Evolutionary conservation across 2,888 invertebrate genomes (phyloP), one percentile per base, ranked within the genome.

Genomic region (Nemotelus pantherinus): DNA sequence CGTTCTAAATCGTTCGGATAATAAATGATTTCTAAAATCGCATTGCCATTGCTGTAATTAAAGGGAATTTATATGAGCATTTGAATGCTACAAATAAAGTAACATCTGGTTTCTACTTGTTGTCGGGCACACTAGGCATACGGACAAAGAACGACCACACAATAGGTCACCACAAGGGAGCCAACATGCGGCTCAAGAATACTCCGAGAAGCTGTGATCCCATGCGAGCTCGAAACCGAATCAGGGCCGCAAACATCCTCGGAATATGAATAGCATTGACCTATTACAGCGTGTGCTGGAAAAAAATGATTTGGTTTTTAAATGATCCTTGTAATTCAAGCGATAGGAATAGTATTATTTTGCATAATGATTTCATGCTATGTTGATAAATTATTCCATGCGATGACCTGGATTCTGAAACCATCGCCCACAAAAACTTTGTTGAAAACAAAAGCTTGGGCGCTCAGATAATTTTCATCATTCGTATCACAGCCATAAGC

Each of bases 1-100:
- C 25, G 25, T 25, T 25, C 25, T 25, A 25, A 25, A 25, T 25
- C 25, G 0, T 25, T 25, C 25, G 25, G 57, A 63, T 63, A 63
- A 63, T 63, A 63, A 63, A 63, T 63, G 63, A 43, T 63, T 39
- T 43, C 55, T 43, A 9, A 55, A 70, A 70, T 55, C 55, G n/a
- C 43, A 41, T 41, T 74, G n/a, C 2, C 25, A 9, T 41, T 63
- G 60, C 9, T 63, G 7, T 60, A 74, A 74, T 74, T 74, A 63
- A 48, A 63, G 43, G 44, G 50, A 43, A 48, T 74, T 74, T 63
- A 74, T 74, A 60, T 41, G 48, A 60, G 48, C 74, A 48, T 63
- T 74, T 63, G 45, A 74, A 74, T 74, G 48, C 41, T 39, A 74
- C 74, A 74, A 60, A 74, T 74, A 48, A 74, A 48, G 60, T 63